These are phyloP conservation scores for Dromococcyx pavoninus DNA, from an alignment of 2,797 vertebrate species.

Conservation along the genomic window DNA sequence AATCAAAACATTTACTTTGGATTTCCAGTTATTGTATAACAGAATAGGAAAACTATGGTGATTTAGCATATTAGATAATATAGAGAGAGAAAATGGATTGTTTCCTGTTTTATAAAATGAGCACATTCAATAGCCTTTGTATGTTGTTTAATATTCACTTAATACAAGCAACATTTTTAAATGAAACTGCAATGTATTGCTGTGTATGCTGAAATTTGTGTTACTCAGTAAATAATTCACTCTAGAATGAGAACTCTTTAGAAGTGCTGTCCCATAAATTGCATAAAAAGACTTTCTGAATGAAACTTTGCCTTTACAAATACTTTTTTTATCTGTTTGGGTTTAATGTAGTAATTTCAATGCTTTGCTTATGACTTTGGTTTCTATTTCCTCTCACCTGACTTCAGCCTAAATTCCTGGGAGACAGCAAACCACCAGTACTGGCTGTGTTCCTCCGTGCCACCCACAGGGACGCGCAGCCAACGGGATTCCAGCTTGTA, in stretches of 20 bases:
- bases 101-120: not conserved
- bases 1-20: not conserved
- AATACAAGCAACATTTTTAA: not conserved
- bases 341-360: not conserved
- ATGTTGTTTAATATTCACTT: not conserved
- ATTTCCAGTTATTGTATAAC: not conserved
- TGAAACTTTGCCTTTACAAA: not conserved
- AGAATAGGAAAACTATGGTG: not conserved
- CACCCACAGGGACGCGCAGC: conserved; percentile 74
- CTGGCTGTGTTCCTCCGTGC: conserved; percentile 79
- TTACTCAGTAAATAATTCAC: not conserved
- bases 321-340: not conserved
- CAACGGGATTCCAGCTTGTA: conserved; percentile 81
- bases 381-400: not conserved
- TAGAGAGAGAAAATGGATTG: not conserved
- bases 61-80: not conserved
- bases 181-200: not conserved
- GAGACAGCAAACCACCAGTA: conserved; percentile 68
- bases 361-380: not conserved
- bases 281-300: not conserved
- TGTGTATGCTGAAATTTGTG: not conserved
- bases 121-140: not conserved
- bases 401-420: conserved; percentile 77
- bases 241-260: not conserved
- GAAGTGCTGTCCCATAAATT: not conserved